These are phyloP conservation scores for Phania funesta DNA, from an alignment of 2,888 invertebrate species.

Conservation along the genomic window DNA sequence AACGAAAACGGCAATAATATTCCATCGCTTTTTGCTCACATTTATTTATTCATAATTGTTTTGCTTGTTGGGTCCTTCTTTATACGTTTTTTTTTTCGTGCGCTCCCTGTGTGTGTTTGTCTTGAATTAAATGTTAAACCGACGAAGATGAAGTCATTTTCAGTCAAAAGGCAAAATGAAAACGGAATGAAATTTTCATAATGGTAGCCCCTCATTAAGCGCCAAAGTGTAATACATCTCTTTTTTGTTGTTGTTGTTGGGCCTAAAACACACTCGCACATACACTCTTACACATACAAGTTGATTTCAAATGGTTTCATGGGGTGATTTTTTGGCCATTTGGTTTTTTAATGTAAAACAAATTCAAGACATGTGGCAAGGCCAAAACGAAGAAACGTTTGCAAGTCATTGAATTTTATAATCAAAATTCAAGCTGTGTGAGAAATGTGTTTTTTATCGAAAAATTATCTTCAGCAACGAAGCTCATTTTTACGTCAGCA, in stretches of 20 bases:
- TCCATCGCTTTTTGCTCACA: conserved; percentile 9
- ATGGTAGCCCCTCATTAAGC: conserved; percentile 65
- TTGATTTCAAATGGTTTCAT: conserved; percentile 15
- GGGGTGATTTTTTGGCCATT: no score
- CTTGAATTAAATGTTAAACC: conserved; percentile 38
- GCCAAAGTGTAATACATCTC: conserved; percentile 64
- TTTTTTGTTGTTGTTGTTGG: not conserved
- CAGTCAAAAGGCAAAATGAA: conserved; percentile 55
- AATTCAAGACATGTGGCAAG: no score
- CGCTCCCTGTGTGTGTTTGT: not conserved
- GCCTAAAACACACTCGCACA: conserved; percentile 26
- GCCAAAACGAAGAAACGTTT: no score
- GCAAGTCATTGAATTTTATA: no score
- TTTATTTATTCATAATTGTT: conserved; percentile 29
- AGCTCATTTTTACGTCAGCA: no score
- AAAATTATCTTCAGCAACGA: no score
- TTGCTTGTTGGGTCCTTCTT: conserved; percentile 35
- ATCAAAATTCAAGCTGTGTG: no score
- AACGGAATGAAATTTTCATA: conserved; percentile 62
- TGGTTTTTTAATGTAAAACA: no score
- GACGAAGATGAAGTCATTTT: conserved; percentile 54
- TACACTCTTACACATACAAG: not conserved
- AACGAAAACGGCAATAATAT: conserved; percentile 30
- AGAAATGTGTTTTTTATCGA: no score
- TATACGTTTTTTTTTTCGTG: not conserved